phyloP scores from a whole-genome alignment of 2,113 vertebrate species.

The Python bivittatus region DNA sequence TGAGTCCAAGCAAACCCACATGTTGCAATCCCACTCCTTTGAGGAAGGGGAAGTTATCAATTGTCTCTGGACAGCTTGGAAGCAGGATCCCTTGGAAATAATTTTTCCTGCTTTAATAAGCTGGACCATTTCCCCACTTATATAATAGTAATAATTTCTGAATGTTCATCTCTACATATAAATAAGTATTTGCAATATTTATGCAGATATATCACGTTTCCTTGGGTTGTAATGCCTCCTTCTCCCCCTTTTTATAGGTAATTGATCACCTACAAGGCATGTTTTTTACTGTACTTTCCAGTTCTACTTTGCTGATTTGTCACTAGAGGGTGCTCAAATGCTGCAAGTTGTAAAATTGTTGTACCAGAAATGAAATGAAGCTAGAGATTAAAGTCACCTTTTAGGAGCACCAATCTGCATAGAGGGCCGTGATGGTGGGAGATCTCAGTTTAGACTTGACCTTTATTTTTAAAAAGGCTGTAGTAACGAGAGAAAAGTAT shows the following conservation, averaged over 20 bases:
- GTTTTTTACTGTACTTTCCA: neutral
- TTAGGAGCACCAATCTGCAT: neutral
- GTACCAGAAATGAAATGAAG: neutral
- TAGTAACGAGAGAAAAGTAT: neutral
- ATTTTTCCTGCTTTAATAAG: neutral
- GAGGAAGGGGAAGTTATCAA: neutral
- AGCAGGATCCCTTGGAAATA: neutral
- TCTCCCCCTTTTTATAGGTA: neutral
- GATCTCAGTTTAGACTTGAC: neutral
- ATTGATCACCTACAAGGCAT: neutral
- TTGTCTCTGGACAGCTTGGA: neutral
- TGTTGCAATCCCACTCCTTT: neutral
- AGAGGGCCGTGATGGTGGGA: neutral
- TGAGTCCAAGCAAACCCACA: neutral
- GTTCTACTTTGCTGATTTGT: constrained; percentile 56
- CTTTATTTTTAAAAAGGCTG: neutral
- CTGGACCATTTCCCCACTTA: neutral
- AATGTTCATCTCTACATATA: neutral
- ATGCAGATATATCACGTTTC: neutral
- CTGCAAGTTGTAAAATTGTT: constrained; percentile 49
- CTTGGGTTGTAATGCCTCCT: neutral
- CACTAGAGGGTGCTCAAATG: constrained; percentile 78
- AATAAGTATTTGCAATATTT: too few species aligned
- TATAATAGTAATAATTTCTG: neutral
- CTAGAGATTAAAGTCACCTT: neutral